A percentile compares a stretch with the other conserved stretches of the same genome.
phyloP scores from a whole-genome alignment of 2,797 vertebrate genomes.

The Chaetodon trifasciatus region DNA sequence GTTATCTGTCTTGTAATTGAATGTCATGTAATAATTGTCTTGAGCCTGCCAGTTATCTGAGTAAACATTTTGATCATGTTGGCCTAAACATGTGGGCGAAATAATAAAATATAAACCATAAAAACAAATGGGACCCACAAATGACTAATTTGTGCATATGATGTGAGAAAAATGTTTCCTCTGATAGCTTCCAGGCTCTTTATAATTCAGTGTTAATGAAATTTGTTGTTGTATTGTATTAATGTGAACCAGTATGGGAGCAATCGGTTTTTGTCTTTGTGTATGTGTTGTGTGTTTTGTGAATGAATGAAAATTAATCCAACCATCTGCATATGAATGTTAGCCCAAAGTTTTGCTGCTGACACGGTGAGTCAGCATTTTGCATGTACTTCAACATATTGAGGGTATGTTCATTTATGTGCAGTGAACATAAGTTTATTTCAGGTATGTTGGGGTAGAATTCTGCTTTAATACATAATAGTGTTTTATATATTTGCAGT shows the following conservation, averaged over 20 bases:
- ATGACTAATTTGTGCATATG: not conserved
- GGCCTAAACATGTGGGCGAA: constrained; percentile 11
- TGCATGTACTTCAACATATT: constrained; percentile 21
- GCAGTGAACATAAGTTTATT: not conserved
- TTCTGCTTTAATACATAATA: constrained; percentile 4
- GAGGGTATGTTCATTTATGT: not conserved
- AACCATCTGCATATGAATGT: constrained; percentile 21
- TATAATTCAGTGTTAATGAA: constrained; percentile 2
- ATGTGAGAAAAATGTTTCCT: not conserved
- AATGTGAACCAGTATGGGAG: constrained; percentile 13
- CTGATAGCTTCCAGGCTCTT: constrained; percentile 27
- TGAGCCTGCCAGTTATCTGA: constrained; percentile 18
- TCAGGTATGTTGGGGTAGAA: not conserved
- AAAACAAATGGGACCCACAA: not conserved
- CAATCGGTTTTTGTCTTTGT: constrained; percentile 9
- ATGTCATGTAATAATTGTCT: constrained; percentile 5
- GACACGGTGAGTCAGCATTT: not conserved
- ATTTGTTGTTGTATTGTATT: constrained; percentile 2
- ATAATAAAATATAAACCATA: not conserved
- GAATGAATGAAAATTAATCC: not conserved
- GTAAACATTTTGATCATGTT: constrained; percentile 1
- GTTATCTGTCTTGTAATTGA: constrained; percentile 1
- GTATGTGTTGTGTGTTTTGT: constrained; percentile 15
- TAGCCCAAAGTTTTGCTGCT: not conserved
- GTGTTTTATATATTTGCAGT: not conserved